Percentiles rank a stretch among this genome's conserved stretches.
Evolutionary conservation across 2,888 invertebrate genomes (phyloP).

Genomic region (Spialia ferax): DNA sequence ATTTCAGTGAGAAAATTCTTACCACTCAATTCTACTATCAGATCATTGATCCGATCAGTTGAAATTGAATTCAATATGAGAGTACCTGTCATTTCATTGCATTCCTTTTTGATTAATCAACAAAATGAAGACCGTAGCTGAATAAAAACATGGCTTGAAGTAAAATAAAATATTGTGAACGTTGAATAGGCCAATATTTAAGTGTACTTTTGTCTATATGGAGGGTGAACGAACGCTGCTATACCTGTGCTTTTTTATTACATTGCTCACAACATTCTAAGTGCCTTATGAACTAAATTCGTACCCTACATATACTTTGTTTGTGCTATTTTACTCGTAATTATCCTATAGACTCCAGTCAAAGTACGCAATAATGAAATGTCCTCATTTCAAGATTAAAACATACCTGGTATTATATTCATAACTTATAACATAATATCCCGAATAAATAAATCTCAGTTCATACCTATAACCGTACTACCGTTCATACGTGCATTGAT

Average conservation of each 20-base stretch:
- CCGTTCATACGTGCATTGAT: neutral
- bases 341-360: neutral
- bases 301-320: too few relatives aligned
- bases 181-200: neutral
- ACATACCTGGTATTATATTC: neutral
- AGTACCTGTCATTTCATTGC: constrained; percentile 22
- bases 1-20: constrained; percentile 15
- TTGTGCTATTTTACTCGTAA: too few relatives aligned
- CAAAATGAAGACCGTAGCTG: constrained; percentile 3
- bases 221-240: neutral
- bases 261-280: too few relatives aligned
- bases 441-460: too few relatives aligned
- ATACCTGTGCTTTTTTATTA: neutral
- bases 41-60: constrained; percentile 17
- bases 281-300: too few relatives aligned
- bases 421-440: too few relatives aligned
- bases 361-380: neutral
- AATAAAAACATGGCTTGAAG: constrained; percentile 21
- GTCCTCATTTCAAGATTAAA: neutral
- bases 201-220: neutral
- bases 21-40: constrained; percentile 11
- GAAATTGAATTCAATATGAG: constrained; percentile 19
- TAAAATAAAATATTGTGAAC: constrained; percentile 4
- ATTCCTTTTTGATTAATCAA: constrained; percentile 21
- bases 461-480: too few relatives aligned